Conservation (phyloP, 2,888 invertebrate genomes). For the Noctua fimbriata region DNA sequence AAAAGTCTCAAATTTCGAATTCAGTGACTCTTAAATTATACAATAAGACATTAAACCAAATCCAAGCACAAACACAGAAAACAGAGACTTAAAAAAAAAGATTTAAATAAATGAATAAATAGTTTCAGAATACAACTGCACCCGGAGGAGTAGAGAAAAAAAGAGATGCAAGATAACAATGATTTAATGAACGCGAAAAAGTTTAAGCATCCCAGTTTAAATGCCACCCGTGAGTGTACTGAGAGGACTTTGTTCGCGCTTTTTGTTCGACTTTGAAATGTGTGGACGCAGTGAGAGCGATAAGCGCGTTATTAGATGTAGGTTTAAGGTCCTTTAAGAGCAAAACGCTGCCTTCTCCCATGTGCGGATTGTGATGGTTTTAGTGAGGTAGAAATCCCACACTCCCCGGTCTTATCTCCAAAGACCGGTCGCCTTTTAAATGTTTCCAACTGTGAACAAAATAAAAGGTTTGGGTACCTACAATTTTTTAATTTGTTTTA, state of each 20-base stretch:
- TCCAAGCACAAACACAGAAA: neutral
- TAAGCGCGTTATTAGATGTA: constrained; percentile 2
- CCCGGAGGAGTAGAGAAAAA: constrained; percentile 69
- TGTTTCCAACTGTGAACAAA: too few relatives aligned
- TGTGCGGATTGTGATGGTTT: too few relatives aligned
- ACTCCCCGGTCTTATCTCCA: too few relatives aligned
- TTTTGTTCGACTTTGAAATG: constrained; percentile 60
- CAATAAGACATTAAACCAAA: neutral
- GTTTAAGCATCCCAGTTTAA: constrained; percentile 74
- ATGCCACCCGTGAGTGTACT: constrained; percentile 75
- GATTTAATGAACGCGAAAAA: constrained; percentile 83
- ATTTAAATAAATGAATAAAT: constrained; percentile 59
- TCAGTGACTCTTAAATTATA: neutral
- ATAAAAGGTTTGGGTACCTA: too few relatives aligned
- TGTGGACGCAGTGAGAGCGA: constrained; percentile 50
- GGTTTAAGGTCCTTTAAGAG: too few relatives aligned
- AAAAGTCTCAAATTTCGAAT: neutral
- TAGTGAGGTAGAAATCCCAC: too few relatives aligned
- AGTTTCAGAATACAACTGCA: constrained; percentile 68
- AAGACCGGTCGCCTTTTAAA: too few relatives aligned
- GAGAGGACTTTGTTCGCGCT: constrained; percentile 66
- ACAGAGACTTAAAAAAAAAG: constrained; percentile 54
- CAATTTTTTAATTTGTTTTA: too few relatives aligned
- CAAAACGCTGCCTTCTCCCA: too few relatives aligned
- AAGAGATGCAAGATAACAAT: constrained; percentile 80